A percentile compares a stretch with the other conserved stretches of the same genome.
phyloP scores from a whole-genome alignment of 1,140 invertebrate species.

The Oreohelix idahoensis region DNA sequence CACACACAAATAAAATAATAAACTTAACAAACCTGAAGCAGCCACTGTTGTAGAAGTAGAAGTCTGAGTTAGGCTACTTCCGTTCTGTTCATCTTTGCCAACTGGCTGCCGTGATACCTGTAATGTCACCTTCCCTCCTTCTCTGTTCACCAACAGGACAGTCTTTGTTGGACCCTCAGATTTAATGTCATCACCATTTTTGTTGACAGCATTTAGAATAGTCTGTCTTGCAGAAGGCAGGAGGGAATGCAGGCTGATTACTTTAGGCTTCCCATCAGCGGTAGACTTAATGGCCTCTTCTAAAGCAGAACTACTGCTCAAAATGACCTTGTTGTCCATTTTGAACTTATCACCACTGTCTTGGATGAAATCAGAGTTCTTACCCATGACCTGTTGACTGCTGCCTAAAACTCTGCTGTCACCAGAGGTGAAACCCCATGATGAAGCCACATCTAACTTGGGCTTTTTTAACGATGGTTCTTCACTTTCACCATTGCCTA shows the following conservation, averaged over 20 bases:
- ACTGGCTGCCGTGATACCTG: conserved; percentile 58
- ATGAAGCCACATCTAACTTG: conserved; percentile 28
- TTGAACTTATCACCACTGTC: conserved; percentile 20
- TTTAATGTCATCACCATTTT: conserved; percentile 28
- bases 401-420: neutral
- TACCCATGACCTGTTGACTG: neutral
- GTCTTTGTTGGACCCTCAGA: conserved; percentile 53
- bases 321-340: conserved; percentile 4
- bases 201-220: conserved; percentile 53
- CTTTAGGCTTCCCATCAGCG: conserved; percentile 38
- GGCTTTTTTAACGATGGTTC: conserved; percentile 26
- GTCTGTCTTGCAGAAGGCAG: conserved; percentile 54
- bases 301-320: conserved; percentile 9
- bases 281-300: conserved; percentile 32
- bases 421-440: conserved; percentile 29
- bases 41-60: conserved; percentile 43
- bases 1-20: too few species aligned
- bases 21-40: conserved; percentile 33
- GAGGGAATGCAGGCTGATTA: conserved; percentile 48
- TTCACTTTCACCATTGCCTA: conserved; percentile 12
- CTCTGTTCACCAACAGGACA: conserved; percentile 64
- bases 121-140: conserved; percentile 65
- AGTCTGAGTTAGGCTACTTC: conserved; percentile 36
- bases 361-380: neutral
- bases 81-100: conserved; percentile 44